phyloP scores from a whole-genome alignment of 2,797 vertebrate genomes.

The Catostomus latipinnis region DNA sequence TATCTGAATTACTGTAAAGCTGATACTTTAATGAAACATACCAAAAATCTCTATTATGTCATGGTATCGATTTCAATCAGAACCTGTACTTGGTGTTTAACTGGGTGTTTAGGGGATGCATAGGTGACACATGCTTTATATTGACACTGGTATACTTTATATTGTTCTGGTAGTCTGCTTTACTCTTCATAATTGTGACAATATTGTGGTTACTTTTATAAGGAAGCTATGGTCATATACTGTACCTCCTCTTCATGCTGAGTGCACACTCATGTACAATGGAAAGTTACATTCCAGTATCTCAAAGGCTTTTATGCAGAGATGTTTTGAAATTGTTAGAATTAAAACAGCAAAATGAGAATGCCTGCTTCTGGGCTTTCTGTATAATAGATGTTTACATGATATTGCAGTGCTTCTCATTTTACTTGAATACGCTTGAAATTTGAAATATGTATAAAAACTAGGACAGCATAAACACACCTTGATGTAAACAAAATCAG shows the following conservation, averaged over 20 bases:
- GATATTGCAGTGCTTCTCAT: not conserved
- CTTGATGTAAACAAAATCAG: constrained; percentile 18
- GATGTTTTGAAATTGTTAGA: constrained; percentile 35
- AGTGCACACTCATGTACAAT: constrained; percentile 42
- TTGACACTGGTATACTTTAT: too few relatives aligned
- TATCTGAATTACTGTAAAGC: too few relatives aligned
- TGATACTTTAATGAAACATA: too few relatives aligned
- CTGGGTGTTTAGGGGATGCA: too few relatives aligned
- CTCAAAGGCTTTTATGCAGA: constrained; percentile 13
- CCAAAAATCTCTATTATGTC: too few relatives aligned
- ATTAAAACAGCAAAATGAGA: constrained; percentile 27
- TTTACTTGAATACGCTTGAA: too few relatives aligned
- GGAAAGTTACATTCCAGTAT: constrained; percentile 32
- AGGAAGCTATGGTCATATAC: constrained; percentile 34
- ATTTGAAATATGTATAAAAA: constrained; percentile 7
- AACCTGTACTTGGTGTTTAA: too few relatives aligned
- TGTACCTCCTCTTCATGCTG: constrained; percentile 39
- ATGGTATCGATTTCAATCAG: too few relatives aligned
- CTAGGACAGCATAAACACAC: constrained; percentile 9
- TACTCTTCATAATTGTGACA: not conserved
- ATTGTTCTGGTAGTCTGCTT: not conserved
- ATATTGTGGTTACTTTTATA: constrained; percentile 8
- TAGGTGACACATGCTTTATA: too few relatives aligned
- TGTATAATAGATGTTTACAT: constrained; percentile 1
- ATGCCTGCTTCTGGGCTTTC: not conserved